Base-by-base conservation (phyloP, 2,113 vertebrate genomes). In the Dipodomys merriami region DNA sequence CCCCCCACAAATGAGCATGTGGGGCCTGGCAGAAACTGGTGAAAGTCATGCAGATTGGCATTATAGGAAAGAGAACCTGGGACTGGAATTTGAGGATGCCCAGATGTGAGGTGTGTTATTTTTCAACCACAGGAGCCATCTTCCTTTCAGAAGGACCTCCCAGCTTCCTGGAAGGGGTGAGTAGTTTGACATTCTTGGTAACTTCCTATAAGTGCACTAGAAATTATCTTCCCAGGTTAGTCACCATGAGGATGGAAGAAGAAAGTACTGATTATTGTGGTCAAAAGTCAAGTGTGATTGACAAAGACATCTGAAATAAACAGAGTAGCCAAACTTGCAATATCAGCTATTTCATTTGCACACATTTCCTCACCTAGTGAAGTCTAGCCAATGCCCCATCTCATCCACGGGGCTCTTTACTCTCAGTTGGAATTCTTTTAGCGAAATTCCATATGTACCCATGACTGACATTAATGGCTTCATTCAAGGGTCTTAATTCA, bases 281-380 rank as follows among this genome's bases (percentile, higher is more conserved):
- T 30, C 11, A 33, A 4, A 35, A 65, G 60, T 89, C 62, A 7
- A 25, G 16, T 7, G 0, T 1, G 11, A 44, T 25, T 91, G 16
- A 35, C 29, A 39, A 3, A 62, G 6, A 19, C 2, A 49, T 0
- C 9, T 0, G 2, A 10, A 4, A 2, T 11, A 5, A 16, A 35
- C 18, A 3, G 60, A 7, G 13, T 5, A 33, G 27, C 16, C 6
- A 13, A 7, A 6, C 20, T 33, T 80, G 73, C 8, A 12, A 35
- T 16, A 39, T 0, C 8, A 27, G 4, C 3, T 23, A 2, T 22
- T n/a, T 35, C 22, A 16, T 5, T 0, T 6, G 6, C 0, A 62
- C 22, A 35, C 7, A 2, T 30, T 44, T 33, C 18, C 23, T 27
- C 1, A 15, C 13, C 39, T 18, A 3, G 2, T 6, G 9, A 19